phyloP scores from a whole-genome alignment of 2,113 vertebrate genomes.

The Apus apus region DNA sequence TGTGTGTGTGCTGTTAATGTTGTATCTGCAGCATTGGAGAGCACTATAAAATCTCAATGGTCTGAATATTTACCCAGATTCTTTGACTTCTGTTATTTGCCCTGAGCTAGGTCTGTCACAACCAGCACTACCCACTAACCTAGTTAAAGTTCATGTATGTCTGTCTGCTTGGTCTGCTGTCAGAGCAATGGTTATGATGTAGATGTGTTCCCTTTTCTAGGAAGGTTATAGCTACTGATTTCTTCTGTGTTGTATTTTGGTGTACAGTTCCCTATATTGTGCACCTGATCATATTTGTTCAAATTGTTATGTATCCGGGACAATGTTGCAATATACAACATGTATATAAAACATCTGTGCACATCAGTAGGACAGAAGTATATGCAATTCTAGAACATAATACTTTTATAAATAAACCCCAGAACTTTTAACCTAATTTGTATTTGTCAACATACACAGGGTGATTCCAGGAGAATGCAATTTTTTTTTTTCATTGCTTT shows the following conservation, averaged over 20 bases:
- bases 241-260: neutral
- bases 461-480: neutral
- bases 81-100: neutral
- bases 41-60: neutral
- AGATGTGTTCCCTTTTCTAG: neutral
- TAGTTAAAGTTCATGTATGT: neutral
- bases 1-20: neutral
- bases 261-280: neutral
- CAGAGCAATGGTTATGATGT: neutral
- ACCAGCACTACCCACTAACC: neutral
- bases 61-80: neutral
- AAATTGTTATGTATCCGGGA: neutral
- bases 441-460: neutral
- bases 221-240: neutral
- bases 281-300: neutral
- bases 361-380: neutral
- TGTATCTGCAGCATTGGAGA: neutral
- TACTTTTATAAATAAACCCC: neutral
- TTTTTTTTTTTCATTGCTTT: neutral
- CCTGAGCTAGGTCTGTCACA: neutral
- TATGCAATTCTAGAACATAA: neutral
- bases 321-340: neutral
- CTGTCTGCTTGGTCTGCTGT: neutral
- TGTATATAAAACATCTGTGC: neutral
- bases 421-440: neutral